Evolutionary conservation across 2,888 invertebrate species (phyloP).

Genomic region (Ophraella communa): DNA sequence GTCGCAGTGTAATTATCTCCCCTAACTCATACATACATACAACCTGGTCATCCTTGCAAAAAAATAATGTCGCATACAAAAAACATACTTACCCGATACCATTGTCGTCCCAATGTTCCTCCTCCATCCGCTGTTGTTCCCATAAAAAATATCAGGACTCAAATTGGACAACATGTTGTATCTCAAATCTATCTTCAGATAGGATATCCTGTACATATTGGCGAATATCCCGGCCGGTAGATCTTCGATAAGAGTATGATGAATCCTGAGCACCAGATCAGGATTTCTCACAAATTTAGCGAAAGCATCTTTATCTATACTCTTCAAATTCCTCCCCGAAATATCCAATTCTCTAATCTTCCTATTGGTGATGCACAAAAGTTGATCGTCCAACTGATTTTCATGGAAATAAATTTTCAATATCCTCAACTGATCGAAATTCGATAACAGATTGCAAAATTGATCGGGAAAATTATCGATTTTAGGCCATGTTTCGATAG

Average conservation of each 20-base stretch:
- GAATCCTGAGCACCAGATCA: slow-evolving; percentile 78
- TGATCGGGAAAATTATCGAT: slow-evolving; percentile 69
- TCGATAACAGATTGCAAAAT: slow-evolving; percentile 74
- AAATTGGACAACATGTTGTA: slow-evolving; percentile 81
- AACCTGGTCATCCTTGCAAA: no score
- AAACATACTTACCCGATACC: slow-evolving; percentile 78
- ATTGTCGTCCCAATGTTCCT: slow-evolving; percentile 86
- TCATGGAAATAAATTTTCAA: slow-evolving; percentile 80
- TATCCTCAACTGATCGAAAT: slow-evolving; percentile 75
- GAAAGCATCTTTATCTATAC: slow-evolving; percentile 80
- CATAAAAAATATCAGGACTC: slow-evolving; percentile 85
- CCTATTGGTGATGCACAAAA: slow-evolving; percentile 77
- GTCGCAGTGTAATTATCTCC: no score
- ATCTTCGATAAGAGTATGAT: slow-evolving; percentile 78
- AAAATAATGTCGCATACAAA: no score
- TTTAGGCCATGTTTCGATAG: slow-evolving; percentile 77
- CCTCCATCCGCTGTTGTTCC: slow-evolving; percentile 87
- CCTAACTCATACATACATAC: neutral
- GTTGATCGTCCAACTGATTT: slow-evolving; percentile 73
- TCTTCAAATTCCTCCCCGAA: slow-evolving; percentile 75
- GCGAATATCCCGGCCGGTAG: slow-evolving; percentile 82
- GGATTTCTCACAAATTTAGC: slow-evolving; percentile 75
- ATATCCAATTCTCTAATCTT: slow-evolving; percentile 83
- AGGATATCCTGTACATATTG: slow-evolving; percentile 77
- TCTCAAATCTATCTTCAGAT: slow-evolving; percentile 81